Evolutionary conservation across 2,888 invertebrate species (phyloP), one percentile per base, ranked within the genome.

Genomic region (Mythimna impura): DNA sequence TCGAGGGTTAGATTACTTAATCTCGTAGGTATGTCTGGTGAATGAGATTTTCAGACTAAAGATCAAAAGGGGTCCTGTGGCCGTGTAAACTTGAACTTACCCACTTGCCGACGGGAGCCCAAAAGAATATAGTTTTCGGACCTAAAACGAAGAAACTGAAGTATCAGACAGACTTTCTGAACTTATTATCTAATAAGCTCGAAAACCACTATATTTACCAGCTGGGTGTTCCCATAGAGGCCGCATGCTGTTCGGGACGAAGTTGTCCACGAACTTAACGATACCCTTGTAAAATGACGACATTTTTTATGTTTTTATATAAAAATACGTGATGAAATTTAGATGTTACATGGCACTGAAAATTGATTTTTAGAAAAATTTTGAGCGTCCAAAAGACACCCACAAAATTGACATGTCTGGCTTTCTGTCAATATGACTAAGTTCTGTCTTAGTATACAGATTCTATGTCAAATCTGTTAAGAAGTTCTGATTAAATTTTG

Each of bases 71-170:
- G 36, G 9, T 47, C 47, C 43, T 47, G 17, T 47, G 17, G 1
- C 47, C 36, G 9, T 3, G 9, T 47, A 9, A 47, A 50, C 50
- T 50, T 50, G 20, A 2, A 94, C 95, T 97, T 97, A 99, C 99
- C 99, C 99, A 99, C 98, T 99, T 99, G 89, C 99, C 98, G 20
- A 98, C 97, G 74, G 99, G 99, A 52, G 99, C 99, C 99, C 99
- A 99, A 96, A 99, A 99, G 95, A 99, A 99, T 75, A 99, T 97
- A 2, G 99, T 99, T 96, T 99, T 99, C 20, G 99, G 99, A 92
- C 99, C 99, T 99, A 73, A 50, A 84, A 82, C 14, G 71, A 77
- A 70, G 14, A 80, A 55, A 72, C n/a, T 22, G 10, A 62, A 9
- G 36, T 14, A 57, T n/a, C 30, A 71, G 55, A 78, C 22, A 40